These are phyloP conservation scores for Minunthozetes semirufus DNA, from an alignment of 2,888 invertebrate species.

Conservation along the genomic window DNA sequence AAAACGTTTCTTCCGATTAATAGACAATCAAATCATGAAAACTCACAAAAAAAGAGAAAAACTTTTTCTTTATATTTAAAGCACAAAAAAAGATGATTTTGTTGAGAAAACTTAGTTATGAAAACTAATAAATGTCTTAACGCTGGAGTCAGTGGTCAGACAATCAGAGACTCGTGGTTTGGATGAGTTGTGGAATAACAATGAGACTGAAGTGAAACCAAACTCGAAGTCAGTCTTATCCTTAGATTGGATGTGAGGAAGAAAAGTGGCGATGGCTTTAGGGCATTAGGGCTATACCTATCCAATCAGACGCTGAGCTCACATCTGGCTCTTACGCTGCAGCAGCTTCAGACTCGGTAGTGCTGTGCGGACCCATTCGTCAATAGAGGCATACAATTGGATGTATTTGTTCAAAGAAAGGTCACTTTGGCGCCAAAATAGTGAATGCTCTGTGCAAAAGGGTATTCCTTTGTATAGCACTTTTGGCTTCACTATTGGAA, in stretches of 20 bases:
- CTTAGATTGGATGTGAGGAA: not conserved
- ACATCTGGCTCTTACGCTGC: slow-evolving; percentile 18
- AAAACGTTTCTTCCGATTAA: too few relatives aligned
- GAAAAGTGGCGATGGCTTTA: slow-evolving; percentile 21
- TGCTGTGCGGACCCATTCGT: slow-evolving; percentile 11
- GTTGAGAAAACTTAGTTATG: too few relatives aligned
- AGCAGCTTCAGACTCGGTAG: not conserved
- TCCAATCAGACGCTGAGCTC: slow-evolving; percentile 20
- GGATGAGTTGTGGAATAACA: slow-evolving; percentile 19
- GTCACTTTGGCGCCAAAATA: slow-evolving; percentile 32
- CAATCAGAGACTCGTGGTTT: not conserved
- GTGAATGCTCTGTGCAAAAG: not conserved
- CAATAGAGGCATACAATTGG: slow-evolving; percentile 3
- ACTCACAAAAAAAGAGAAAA: too few relatives aligned
- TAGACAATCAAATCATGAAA: too few relatives aligned
- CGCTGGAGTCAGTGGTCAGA: too few relatives aligned
- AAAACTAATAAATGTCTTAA: too few relatives aligned
- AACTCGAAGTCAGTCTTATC: not conserved
- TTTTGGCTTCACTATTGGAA: not conserved
- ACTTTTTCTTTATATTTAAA: too few relatives aligned
- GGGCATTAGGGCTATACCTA: slow-evolving; percentile 20
- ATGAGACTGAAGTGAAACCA: slow-evolving; percentile 5
- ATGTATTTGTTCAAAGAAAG: slow-evolving; percentile 17
- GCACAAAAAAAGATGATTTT: too few relatives aligned
- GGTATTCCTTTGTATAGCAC: slow-evolving; percentile 5